A percentile compares a stretch with the other conserved stretches of the same genome.
These are phyloP conservation scores for Dolichotis patagonum DNA, from an alignment of 2,113 vertebrate species.

Conservation along the genomic window DNA sequence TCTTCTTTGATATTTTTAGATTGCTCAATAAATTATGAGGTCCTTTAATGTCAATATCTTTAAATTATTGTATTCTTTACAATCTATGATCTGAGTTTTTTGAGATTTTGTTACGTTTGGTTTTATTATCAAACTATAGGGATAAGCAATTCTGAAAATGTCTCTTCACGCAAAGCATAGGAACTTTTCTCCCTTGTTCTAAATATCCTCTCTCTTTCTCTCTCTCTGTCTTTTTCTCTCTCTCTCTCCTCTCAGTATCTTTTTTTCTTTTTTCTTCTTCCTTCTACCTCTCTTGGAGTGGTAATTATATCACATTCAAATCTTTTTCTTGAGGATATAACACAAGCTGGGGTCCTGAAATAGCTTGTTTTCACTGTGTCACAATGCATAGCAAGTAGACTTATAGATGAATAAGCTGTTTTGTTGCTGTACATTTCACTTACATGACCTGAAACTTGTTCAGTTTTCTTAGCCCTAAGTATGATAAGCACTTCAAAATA, in stretches of 20 bases:
- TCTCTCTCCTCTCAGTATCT: background rate
- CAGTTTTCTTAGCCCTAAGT: background rate
- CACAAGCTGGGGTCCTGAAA: background rate
- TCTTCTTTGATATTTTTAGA: background rate
- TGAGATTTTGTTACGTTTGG: background rate
- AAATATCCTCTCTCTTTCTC: background rate
- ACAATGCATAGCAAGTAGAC: background rate
- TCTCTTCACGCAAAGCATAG: background rate
- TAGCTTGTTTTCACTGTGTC: background rate
- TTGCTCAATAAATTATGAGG: background rate
- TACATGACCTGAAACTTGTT: background rate
- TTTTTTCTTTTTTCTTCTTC: background rate
- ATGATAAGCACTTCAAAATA: constrained; percentile 7
- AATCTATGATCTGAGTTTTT: background rate
- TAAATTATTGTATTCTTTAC: background rate
- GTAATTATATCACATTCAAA: background rate
- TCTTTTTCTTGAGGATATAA: background rate
- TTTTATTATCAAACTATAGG: background rate
- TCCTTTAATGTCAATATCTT: background rate
- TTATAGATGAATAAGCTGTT: background rate
- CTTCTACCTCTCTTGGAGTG: background rate
- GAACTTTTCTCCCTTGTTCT: background rate
- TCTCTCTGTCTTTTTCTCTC: background rate
- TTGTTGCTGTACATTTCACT: background rate
- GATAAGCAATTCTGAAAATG: background rate